These are phyloP conservation scores for Sycobia sp. DNA, from an alignment of 1,140 invertebrate genomes.

Conservation along the genomic window DNA sequence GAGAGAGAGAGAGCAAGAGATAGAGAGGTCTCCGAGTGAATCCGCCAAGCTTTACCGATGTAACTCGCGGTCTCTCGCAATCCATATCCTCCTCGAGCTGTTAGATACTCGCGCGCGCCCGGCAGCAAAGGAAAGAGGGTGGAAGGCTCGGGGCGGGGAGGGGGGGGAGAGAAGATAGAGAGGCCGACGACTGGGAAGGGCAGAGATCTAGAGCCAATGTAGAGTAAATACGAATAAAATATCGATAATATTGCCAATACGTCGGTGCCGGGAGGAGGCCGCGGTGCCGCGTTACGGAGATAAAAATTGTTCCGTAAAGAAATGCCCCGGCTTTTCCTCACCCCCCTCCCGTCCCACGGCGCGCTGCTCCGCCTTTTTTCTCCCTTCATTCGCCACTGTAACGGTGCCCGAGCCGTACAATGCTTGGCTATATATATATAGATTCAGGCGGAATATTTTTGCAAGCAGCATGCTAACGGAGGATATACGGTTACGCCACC, in stretches of 20 bases:
- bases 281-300: slow-evolving; percentile 30
- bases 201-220: slow-evolving; percentile 36
- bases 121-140: too few relatives aligned
- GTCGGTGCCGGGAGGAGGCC: slow-evolving; percentile 1
- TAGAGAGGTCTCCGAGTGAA: too few relatives aligned
- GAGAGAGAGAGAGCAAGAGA: too few relatives aligned
- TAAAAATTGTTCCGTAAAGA: slow-evolving; percentile 22
- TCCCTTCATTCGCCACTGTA: slow-evolving; percentile 1
- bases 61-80: too few relatives aligned
- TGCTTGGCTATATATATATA: slow-evolving; percentile 28
- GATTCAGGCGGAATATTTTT: slow-evolving; percentile 45
- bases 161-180: too few relatives aligned
- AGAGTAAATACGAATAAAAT: slow-evolving; percentile 51
- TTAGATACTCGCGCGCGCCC: too few relatives aligned
- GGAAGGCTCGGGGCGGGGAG: too few relatives aligned
- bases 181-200: too few relatives aligned
- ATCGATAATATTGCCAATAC: slow-evolving; percentile 45
- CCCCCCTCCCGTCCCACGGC: background rate
- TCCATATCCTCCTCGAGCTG: too few relatives aligned
- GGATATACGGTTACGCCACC: slow-evolving; percentile 12
- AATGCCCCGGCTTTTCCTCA: slow-evolving; percentile 4
- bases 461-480: slow-evolving; percentile 1
- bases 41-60: too few relatives aligned
- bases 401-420: slow-evolving; percentile 29
- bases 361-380: background rate